Base-by-base conservation (phyloP, 2,888 invertebrate genomes). In the Dilophus febrilis region DNA sequence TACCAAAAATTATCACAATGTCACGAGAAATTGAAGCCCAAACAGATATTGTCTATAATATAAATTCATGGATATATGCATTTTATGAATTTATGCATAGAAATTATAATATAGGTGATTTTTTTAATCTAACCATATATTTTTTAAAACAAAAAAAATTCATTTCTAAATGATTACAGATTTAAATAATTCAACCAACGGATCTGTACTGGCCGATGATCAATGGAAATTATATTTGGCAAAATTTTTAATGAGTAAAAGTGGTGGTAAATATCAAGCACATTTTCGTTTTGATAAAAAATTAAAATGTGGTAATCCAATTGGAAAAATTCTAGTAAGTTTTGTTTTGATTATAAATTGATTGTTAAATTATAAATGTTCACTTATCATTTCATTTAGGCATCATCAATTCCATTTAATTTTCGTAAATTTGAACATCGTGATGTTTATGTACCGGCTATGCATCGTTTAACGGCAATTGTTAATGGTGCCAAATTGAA, bases 371-470 rank as follows among this genome's bases (percentile, higher is more conserved):
- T n/a, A 22, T 35, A 30, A 30, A 2, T 16, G 18, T 11, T 26
- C 16, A 3, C 6, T 26, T 14, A 28, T 14, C n/a, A n/a, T n/a
- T n/a, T n/a, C 16, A 57, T 60, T 30, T 49, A 68, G 68, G 54
- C 73, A 35, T 66, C 78, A 1, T 70, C 68, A 14, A 67, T 82
- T 48, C 64, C 72, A 43, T 80, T 82, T 51, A 67, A 63, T 40
- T 79, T 78, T 50, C 61, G 59, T 22, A 65, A 58, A 47, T 77
- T 77, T 48, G 44, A 53, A 10, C 71, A 74, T 2, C 77, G 81
- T 0, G 64, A 71, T 28, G 67, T 77, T 48, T 77, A 81, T 59
- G 65, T 83, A 40, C 77, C 78, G 2, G 81, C 79, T 1, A 83
- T 83, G 81, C 74, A 79, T 51, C 54, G 61, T 42, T 64, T 74